Conservation (phyloP, 2,797 vertebrate genomes). For the Nyctalus aviator region DNA sequence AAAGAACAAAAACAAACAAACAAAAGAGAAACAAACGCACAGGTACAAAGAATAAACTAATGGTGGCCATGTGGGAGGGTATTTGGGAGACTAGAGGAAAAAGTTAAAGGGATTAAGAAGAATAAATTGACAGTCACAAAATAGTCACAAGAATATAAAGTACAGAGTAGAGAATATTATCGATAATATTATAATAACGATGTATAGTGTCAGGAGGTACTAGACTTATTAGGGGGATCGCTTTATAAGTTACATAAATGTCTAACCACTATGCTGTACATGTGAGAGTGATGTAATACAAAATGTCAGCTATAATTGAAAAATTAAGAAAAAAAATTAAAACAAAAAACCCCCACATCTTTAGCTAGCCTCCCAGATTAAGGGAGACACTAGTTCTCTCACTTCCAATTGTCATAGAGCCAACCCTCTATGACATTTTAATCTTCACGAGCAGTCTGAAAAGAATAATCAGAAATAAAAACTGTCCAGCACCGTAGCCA, state of each 20-base stretch:
- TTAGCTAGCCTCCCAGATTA: not conserved
- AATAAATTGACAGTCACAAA: too few species aligned
- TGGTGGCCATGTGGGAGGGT: not conserved
- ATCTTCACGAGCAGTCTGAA: not conserved
- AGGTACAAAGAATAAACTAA: not conserved
- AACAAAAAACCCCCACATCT: not conserved
- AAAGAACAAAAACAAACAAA: not conserved
- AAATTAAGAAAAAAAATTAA: not conserved
- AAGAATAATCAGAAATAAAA: not conserved
- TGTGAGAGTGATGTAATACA: not conserved
- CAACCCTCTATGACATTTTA: not conserved
- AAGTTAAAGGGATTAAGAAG: not conserved
- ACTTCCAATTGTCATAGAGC: not conserved
- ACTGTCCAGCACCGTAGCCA: not conserved
- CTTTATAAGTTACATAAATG: not conserved
- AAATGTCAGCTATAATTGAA: not conserved
- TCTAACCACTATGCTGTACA: not conserved
- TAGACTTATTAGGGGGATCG: not conserved
- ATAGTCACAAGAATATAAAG: not conserved
- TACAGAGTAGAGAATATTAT: not conserved
- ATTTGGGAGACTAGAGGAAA: not conserved
- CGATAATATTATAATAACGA: not conserved
- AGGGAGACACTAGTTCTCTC: not conserved
- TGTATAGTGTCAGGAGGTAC: not conserved
- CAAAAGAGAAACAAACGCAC: not conserved